Base-by-base conservation (phyloP, 2,888 invertebrate species). In the Calameuta idolon region DNA sequence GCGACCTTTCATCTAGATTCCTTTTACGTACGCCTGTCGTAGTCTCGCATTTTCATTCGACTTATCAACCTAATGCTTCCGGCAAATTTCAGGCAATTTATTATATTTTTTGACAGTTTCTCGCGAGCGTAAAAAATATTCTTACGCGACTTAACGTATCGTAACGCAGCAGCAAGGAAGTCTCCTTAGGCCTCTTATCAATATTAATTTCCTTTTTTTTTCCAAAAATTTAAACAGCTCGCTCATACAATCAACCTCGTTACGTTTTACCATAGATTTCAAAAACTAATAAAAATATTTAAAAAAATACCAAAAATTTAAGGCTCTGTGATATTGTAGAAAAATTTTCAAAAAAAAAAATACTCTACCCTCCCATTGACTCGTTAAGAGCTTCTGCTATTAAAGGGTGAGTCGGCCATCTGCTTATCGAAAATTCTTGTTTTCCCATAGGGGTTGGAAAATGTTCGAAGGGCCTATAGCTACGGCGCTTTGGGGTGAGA, bases 1-100 rank as follows among this genome's bases (percentile, higher is more conserved):
- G 77, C 77, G 77, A 77, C 77, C 77, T 74, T 69, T 35, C 23
- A 15, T 55, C 55, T 55, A 23, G 55, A 55, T 55, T 55, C 55
- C 23, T 55, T 23, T 55, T 23, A 55, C 55, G 55, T 9, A 55
- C 23, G 9, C 55, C 23, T 3, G 55, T 23, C 55, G 23, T 2
- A 55, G 23, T 23, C 23, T 55, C 55, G 2, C 23, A 55, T 23
- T 55, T 23, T 23, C 55, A 2, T 55, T 55, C 23, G 9, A 3
- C 55, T 23, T 23, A 23, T 55, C 55, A 1, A 5, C 23, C 9
- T 55, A 23, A 55, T 23, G 55, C 55, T 55, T 55, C 9, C 55
- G 55, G 55, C 23, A 23, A 55, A 9, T 55, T 55, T 55, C 9
- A 9, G 23, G 9, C 55, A 55, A 55, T 9, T 55, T 35, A 11